A percentile compares a stretch with the other conserved stretches of the same genome.
Conservation (phyloP, 2,888 invertebrate genomes). For the Diadromus collaris region DNA sequence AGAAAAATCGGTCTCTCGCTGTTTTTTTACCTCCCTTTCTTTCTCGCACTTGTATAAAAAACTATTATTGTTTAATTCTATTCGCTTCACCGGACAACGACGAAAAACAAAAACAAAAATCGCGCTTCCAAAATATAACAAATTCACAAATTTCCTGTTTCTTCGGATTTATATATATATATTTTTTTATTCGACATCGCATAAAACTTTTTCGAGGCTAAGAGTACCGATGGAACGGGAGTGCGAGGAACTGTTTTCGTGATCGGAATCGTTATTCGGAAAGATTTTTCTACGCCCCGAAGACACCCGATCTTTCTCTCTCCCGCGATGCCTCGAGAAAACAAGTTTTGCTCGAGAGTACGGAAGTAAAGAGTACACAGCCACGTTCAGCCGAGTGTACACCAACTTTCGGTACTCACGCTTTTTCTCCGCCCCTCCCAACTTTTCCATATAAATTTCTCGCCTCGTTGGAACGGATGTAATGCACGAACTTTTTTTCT, state of each 20-base stretch:
- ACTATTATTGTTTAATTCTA: no score
- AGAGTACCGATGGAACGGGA: conserved; percentile 27
- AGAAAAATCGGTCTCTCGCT: no score
- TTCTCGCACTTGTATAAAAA: no score
- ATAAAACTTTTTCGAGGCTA: conserved; percentile 28
- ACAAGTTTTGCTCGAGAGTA: conserved; percentile 41
- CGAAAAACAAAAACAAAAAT: no score
- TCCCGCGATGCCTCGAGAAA: conserved; percentile 30
- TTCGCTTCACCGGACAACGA: background rate
- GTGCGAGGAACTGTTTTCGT: conserved; percentile 50
- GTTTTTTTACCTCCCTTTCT: no score
- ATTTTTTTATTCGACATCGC: conserved; percentile 15
- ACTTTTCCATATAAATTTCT: conserved; percentile 62
- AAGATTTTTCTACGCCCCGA: conserved; percentile 32
- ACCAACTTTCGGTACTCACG: conserved; percentile 11
- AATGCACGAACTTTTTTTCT: conserved; percentile 62
- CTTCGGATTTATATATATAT: background rate
- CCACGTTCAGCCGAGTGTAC: background rate
- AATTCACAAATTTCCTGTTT: no score
- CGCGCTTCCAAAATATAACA: no score
- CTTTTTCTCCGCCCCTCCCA: conserved; percentile 34
- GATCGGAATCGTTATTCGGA: conserved; percentile 47
- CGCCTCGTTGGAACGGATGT: conserved; percentile 59
- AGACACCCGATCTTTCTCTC: conserved; percentile 7
- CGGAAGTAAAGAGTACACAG: conserved; percentile 24